phyloP scores from a whole-genome alignment of 1,140 invertebrate species.

The Anastrepha ludens region DNA sequence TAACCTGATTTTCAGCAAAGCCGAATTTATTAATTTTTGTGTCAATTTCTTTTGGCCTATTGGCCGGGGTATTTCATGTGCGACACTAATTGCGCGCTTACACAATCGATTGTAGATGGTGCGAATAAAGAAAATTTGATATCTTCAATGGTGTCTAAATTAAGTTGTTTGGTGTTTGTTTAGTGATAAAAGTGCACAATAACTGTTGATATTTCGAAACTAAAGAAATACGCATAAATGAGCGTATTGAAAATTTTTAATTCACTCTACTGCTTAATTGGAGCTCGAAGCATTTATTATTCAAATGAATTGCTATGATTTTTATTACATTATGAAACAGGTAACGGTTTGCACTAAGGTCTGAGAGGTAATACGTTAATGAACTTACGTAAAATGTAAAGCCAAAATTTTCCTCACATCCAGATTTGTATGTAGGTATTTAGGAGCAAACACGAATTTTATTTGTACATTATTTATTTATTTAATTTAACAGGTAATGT shows the following conservation, averaged over 20 bases:
- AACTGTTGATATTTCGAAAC: not conserved
- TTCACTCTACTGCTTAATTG: not conserved
- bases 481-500: too few species aligned
- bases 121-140: not conserved
- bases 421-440: too few species aligned
- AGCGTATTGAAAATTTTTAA: not conserved
- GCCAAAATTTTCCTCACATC: too few species aligned
- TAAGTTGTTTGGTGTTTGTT: not conserved
- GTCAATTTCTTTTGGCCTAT: not conserved
- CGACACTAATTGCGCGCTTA: not conserved
- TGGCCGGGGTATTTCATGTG: not conserved
- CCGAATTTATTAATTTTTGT: slow-evolving; percentile 7
- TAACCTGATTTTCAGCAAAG: slow-evolving; percentile 35
- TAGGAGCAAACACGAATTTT: too few species aligned
- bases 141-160: slow-evolving; percentile 5
- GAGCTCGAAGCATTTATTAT: not conserved
- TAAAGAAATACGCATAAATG: not conserved
- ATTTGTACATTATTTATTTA: too few species aligned
- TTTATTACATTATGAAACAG: too few species aligned
- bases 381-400: too few species aligned
- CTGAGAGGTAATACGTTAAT: too few species aligned
- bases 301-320: not conserved
- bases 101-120: not conserved
- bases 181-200: slow-evolving; percentile 5
- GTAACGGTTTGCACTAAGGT: too few species aligned